Percentiles rank a stretch among this genome's conserved stretches.
phyloP scores from a whole-genome alignment of 2,113 vertebrate species.

The Microcebus ravelobensis region DNA sequence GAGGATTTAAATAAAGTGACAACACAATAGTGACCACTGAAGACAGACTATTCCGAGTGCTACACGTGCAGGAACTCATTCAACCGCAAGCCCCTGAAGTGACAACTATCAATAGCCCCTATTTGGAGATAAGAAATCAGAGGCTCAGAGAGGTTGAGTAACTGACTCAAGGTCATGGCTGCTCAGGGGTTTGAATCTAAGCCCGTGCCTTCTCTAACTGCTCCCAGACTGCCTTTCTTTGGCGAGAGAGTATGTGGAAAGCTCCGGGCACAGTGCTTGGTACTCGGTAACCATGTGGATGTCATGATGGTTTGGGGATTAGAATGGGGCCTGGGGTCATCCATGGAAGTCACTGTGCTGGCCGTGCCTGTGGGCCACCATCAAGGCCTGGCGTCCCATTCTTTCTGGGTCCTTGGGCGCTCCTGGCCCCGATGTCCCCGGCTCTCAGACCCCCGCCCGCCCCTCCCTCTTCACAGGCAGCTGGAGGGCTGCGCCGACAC shows the following conservation, averaged over 20 bases:
- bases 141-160: not conserved
- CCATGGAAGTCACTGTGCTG: not conserved
- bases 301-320: not conserved
- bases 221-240: not conserved
- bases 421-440: not conserved
- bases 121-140: not conserved
- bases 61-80: accelerated
- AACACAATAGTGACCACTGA: accelerated
- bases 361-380: not conserved
- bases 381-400: not conserved
- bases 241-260: not conserved
- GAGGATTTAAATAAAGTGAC: not conserved
- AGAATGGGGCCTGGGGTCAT: not conserved
- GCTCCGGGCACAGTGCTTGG: not conserved
- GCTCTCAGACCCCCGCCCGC: not conserved
- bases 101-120: too few species aligned
- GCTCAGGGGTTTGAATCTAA: not conserved
- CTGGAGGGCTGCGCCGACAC: not conserved
- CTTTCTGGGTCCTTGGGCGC: not conserved
- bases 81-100: not conserved
- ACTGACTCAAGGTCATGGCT: not conserved
- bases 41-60: too few species aligned
- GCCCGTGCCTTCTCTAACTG: not conserved
- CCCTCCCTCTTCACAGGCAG: not conserved
- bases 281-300: accelerated